Evolutionary conservation across 2,113 vertebrate species (phyloP).

Genomic region (Cavia aperea): DNA sequence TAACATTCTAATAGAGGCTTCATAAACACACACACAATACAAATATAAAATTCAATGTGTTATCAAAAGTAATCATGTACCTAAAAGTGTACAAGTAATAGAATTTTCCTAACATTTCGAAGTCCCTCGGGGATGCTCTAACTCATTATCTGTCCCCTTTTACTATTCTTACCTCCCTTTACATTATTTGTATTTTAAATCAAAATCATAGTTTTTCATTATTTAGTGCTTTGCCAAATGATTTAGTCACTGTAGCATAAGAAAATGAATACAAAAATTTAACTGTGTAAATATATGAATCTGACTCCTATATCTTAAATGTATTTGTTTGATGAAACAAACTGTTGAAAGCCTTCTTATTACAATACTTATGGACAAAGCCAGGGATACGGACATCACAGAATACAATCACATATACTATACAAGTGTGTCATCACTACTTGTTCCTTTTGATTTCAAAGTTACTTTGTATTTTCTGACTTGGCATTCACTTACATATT

Average conservation of each 20-base stretch:
- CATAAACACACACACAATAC: not conserved
- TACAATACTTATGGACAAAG: not conserved
- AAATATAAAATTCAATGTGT: not conserved
- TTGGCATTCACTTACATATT: not conserved
- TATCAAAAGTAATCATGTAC: not conserved
- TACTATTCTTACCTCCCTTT: not conserved
- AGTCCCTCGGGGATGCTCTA: accelerated
- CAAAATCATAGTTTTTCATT: not conserved
- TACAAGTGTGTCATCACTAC: not conserved
- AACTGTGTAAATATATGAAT: not conserved
- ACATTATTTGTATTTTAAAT: not conserved
- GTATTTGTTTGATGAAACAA: not conserved
- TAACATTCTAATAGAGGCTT: not conserved
- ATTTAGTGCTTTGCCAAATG: not conserved
- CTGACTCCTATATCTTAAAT: not conserved
- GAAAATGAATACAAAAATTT: not conserved
- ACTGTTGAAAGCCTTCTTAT: not conserved
- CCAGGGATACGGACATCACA: not conserved
- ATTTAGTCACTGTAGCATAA: too few relatives aligned
- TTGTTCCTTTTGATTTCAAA: not conserved
- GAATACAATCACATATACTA: not conserved
- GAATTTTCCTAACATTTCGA: not conserved
- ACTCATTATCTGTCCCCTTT: not conserved
- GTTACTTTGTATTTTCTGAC: not conserved
- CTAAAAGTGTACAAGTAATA: not conserved